These are phyloP conservation scores for Parazoanthus atlanticus DNA, from an alignment of 92 coral and sea anemone genomes.

Conservation along the genomic window DNA sequence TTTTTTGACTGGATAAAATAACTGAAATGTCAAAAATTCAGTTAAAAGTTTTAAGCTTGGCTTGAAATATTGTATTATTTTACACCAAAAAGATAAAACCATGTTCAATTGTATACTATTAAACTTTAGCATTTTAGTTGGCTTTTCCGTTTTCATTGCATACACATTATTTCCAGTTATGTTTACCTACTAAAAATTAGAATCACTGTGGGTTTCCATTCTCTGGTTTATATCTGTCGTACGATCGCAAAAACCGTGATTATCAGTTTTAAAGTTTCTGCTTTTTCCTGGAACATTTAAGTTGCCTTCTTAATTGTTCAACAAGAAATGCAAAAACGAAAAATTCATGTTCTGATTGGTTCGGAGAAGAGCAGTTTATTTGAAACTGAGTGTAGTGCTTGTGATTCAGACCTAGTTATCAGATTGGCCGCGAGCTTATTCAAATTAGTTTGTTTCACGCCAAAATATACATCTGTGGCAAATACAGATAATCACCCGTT, in stretches of 20 bases:
- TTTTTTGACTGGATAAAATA: too few relatives aligned
- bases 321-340: neutral
- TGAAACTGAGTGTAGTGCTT: neutral
- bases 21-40: too few relatives aligned
- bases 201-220: neutral
- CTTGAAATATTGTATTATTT: too few relatives aligned
- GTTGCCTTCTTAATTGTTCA: too few relatives aligned
- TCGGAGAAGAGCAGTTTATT: neutral
- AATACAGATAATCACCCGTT: neutral
- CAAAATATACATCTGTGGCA: neutral
- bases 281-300: neutral
- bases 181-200: neutral
- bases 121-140: neutral
- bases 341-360: neutral
- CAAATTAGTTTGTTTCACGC: neutral
- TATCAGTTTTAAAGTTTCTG: neutral
- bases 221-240: neutral
- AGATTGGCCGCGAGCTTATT: neutral
- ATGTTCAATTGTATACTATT: too few relatives aligned
- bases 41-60: too few relatives aligned
- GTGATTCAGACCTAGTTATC: neutral
- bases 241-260: neutral
- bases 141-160: neutral
- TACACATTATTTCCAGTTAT: neutral
- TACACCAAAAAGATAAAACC: neutral